Evolutionary conservation across 2,888 invertebrate genomes (phyloP), one percentile per base, ranked within the genome.

Genomic region (Drosophila basisetae): DNA sequence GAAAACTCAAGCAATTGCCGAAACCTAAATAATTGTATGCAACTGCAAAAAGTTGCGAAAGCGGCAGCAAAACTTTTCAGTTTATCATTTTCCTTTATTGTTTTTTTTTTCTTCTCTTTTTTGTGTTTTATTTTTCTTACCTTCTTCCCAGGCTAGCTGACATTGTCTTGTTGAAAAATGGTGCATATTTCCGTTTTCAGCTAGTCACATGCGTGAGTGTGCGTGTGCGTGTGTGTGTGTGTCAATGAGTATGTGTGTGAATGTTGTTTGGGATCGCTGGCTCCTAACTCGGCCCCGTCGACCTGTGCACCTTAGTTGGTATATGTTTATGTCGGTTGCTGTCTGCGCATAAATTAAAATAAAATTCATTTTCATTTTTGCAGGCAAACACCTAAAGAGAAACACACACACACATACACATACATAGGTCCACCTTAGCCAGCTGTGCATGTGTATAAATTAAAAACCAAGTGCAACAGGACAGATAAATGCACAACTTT

Each of bases 131-230:
- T 33, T 68, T 47, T 50, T 59, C n/a, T 65, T 50, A 11, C 71
- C 67, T 59, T 56, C 37, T 75, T 82, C 55, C 61, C 69, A 69
- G 64, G 47, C 76, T 55, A 65, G 55, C 87, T 74, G 91, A 89
- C 89, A 79, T 89, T 82, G 91, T 87, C 80, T 90, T 79, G 74
- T 82, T 90, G 91, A 89, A 89, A 89, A 90, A 90, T 86, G 89
- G 89, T 76, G 84, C 89, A 90, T 90, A 86, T 90, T 86, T 90
- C 87, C 84, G 89, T 85, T 85, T 85, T 86, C 89, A 43, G 22
- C 78, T 78, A 35, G 25, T 56, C n/a, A 39, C 56, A 58, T 69
- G 60, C 64, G 61, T 39, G 56, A 61, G 55, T 59, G 62, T 31
- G 28, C 43, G 54, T 5, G 52, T 53, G 50, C 35, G 39, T 43